Evolutionary conservation across 2,888 invertebrate genomes (phyloP).

Genomic region (Acleris emargana): DNA sequence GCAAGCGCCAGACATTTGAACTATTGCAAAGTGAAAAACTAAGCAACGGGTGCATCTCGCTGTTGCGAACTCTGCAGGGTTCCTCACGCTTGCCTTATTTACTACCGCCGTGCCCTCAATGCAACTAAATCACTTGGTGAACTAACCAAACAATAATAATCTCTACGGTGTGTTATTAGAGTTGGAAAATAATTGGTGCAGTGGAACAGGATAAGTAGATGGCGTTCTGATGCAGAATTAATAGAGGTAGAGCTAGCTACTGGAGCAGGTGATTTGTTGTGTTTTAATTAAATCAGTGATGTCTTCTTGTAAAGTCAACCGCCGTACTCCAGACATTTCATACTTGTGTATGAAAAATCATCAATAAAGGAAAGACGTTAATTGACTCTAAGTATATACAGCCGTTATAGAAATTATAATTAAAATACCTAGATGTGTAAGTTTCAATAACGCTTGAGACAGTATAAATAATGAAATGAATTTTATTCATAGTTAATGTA

Average conservation of each 20-base stretch:
- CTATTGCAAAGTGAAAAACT: conserved; percentile 53
- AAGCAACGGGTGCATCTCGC: conserved; percentile 60
- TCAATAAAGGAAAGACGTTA: too few relatives aligned
- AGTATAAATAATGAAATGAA: too few relatives aligned
- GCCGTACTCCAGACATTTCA: too few relatives aligned
- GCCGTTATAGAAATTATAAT: too few relatives aligned
- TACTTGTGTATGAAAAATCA: too few relatives aligned
- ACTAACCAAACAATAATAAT: background rate
- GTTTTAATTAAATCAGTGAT: conserved; percentile 22
- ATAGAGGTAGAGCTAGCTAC: conserved; percentile 27
- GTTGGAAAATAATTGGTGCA: conserved; percentile 1
- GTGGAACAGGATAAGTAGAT: conserved; percentile 28
- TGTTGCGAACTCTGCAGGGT: conserved; percentile 67
- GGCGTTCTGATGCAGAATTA: conserved; percentile 34
- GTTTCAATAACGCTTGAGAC: too few relatives aligned
- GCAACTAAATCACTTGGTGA: conserved; percentile 29
- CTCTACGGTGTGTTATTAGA: conserved; percentile 2
- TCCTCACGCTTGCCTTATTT: conserved; percentile 70
- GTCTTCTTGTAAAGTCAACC: background rate
- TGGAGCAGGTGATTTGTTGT: conserved; percentile 26
- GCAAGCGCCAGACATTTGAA: conserved; percentile 34
- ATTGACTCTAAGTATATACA: too few relatives aligned
- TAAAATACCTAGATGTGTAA: too few relatives aligned
- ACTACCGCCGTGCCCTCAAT: conserved; percentile 34
- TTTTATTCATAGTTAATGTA: too few relatives aligned